phyloP scores from a whole-genome alignment of 2,888 invertebrate species.

The Dolomedes plantarius region DNA sequence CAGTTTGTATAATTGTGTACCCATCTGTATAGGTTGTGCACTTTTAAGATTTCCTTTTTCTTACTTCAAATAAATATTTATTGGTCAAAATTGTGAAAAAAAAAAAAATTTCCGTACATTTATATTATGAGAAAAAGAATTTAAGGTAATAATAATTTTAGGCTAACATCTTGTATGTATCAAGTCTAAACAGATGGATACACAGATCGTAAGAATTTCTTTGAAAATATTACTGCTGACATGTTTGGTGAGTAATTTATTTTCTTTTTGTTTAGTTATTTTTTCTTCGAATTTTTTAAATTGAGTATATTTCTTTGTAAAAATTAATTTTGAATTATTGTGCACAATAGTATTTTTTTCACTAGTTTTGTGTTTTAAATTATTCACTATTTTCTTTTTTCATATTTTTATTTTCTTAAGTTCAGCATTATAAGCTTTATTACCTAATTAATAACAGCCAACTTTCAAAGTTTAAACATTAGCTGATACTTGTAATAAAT shows the following conservation, averaged over 20 bases:
- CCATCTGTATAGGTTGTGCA: slow-evolving; percentile 56
- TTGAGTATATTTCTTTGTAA: too few species aligned
- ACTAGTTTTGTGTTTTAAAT: too few species aligned
- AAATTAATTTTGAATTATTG: too few species aligned
- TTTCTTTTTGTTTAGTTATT: too few species aligned
- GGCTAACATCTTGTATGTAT: slow-evolving; percentile 56
- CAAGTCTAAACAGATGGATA: slow-evolving; percentile 64
- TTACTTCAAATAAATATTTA: not conserved
- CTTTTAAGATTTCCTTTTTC: slow-evolving; percentile 15
- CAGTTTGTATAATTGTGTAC: slow-evolving; percentile 51
- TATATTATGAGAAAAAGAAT: slow-evolving; percentile 27
- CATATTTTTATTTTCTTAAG: too few species aligned
- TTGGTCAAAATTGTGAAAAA: not conserved
- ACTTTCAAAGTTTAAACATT: too few species aligned
- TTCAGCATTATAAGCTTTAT: too few species aligned
- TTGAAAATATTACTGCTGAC: not conserved
- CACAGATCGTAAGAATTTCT: slow-evolving; percentile 54
- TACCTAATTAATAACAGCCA: too few species aligned
- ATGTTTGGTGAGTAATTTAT: not conserved
- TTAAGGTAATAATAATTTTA: slow-evolving; percentile 53
- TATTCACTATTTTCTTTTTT: too few species aligned
- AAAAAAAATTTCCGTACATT: not conserved
- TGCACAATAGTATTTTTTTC: too few species aligned
- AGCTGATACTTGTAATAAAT: too few species aligned
- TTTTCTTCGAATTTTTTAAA: too few species aligned